Evolutionary conservation across 2,888 invertebrate genomes (phyloP).

Genomic region (Aphodius granarius): DNA sequence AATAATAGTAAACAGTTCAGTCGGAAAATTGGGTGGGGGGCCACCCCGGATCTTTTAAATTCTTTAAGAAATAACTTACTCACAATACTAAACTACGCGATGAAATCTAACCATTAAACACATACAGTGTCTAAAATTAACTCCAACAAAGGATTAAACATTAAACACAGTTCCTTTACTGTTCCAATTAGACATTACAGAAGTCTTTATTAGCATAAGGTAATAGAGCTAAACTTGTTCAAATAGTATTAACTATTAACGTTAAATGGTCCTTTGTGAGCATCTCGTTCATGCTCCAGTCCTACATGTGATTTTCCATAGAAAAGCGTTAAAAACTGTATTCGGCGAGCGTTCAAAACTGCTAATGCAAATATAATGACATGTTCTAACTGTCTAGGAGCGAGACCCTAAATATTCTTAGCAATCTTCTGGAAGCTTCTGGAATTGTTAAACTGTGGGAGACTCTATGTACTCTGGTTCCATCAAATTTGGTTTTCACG

Average conservation of each 20-base stretch:
- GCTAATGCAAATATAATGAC: conserved; percentile 11
- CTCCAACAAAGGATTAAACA: too few relatives aligned
- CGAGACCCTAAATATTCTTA: background rate
- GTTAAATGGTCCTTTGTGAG: background rate
- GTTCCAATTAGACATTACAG: background rate
- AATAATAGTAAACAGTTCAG: too few relatives aligned
- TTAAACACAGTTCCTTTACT: too few relatives aligned
- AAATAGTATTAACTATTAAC: background rate
- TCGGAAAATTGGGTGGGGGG: too few relatives aligned
- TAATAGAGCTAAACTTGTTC: background rate
- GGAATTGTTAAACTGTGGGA: background rate
- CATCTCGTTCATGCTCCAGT: background rate
- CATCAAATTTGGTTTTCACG: too few relatives aligned
- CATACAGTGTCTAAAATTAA: too few relatives aligned
- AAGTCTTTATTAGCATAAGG: background rate
- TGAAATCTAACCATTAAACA: too few relatives aligned
- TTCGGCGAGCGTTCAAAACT: background rate
- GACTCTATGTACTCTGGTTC: too few relatives aligned
- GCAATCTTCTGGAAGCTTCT: background rate
- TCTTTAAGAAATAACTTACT: too few relatives aligned
- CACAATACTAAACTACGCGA: too few relatives aligned
- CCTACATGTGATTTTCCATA: background rate
- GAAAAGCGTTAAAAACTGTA: background rate
- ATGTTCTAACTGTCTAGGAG: background rate
- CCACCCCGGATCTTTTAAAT: too few relatives aligned